Conservation (phyloP, 2,797 vertebrate genomes). For the Pogoniulus pusillus region DNA sequence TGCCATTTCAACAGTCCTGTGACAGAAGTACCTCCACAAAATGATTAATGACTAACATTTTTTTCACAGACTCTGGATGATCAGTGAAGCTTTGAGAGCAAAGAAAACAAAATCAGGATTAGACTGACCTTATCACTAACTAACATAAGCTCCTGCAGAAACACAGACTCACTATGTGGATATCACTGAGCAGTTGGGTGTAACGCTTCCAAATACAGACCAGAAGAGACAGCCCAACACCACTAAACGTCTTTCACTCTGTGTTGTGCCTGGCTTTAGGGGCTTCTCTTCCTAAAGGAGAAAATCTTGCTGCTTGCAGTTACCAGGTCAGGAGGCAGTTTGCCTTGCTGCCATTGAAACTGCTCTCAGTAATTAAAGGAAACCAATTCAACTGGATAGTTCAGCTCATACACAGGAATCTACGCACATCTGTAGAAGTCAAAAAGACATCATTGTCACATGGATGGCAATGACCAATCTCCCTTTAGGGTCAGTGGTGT, state of each 20-base stretch:
- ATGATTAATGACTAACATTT: background rate
- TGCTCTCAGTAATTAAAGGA: constrained; percentile 2
- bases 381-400: background rate
- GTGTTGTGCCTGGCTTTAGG: background rate
- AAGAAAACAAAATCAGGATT: background rate
- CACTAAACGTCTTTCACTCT: background rate
- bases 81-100: background rate
- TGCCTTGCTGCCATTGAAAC: background rate
- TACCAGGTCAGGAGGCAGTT: background rate
- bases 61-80: background rate
- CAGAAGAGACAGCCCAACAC: background rate
- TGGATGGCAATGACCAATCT: background rate
- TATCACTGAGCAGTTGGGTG: background rate
- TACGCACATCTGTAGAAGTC: background rate
- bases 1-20: background rate
- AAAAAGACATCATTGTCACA: background rate
- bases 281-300: background rate
- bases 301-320: background rate
- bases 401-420: background rate
- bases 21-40: background rate
- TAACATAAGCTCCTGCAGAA: background rate
- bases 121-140: background rate
- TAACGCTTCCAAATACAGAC: background rate
- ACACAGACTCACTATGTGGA: background rate
- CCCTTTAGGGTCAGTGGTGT: background rate